Evolutionary conservation across 2,113 vertebrate genomes (phyloP).

Genomic region (Cheilinus undulatus): DNA sequence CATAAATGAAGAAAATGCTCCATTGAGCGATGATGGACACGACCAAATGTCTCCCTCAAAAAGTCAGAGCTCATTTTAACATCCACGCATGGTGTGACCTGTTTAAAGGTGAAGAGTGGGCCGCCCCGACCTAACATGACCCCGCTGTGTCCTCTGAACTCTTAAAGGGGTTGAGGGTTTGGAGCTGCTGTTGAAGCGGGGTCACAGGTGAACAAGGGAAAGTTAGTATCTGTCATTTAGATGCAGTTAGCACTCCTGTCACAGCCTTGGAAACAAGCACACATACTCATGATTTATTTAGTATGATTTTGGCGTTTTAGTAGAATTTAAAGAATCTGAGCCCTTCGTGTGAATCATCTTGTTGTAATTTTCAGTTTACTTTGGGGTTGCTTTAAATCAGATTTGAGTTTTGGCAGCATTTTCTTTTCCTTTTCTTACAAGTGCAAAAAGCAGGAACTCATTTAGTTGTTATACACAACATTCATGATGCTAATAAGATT

Average conservation of each 20-base stretch:
- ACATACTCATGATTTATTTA: slow-evolving; percentile 21
- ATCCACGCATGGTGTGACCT: slow-evolving; percentile 35
- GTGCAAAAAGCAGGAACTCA: background rate
- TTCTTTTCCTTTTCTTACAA: background rate
- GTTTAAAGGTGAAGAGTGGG: slow-evolving; percentile 51
- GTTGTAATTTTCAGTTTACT: slow-evolving; percentile 1
- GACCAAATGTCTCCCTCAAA: slow-evolving; percentile 57
- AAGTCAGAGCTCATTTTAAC: slow-evolving; percentile 57
- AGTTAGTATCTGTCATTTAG: slow-evolving; percentile 73
- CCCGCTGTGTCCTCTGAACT: slow-evolving; percentile 60
- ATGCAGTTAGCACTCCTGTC: slow-evolving; percentile 56
- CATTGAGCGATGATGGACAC: slow-evolving; percentile 44
- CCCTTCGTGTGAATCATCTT: background rate
- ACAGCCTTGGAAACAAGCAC: slow-evolving; percentile 2
- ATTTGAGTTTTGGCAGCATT: slow-evolving; percentile 8
- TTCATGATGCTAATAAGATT: slow-evolving; percentile 11
- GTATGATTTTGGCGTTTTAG: background rate
- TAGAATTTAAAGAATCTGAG: background rate
- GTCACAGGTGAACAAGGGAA: slow-evolving; percentile 73
- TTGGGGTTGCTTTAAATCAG: background rate
- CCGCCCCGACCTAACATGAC: slow-evolving; percentile 72
- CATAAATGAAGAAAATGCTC: slow-evolving; percentile 38
- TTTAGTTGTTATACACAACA: slow-evolving; percentile 22
- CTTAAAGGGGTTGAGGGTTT: slow-evolving; percentile 48
- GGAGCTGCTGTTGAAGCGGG: slow-evolving; percentile 37